Percentiles rank a stretch among this genome's conserved stretches.
Evolutionary conservation across 2,113 vertebrate species (phyloP).

Genomic region (Cheirogaleus medius): DNA sequence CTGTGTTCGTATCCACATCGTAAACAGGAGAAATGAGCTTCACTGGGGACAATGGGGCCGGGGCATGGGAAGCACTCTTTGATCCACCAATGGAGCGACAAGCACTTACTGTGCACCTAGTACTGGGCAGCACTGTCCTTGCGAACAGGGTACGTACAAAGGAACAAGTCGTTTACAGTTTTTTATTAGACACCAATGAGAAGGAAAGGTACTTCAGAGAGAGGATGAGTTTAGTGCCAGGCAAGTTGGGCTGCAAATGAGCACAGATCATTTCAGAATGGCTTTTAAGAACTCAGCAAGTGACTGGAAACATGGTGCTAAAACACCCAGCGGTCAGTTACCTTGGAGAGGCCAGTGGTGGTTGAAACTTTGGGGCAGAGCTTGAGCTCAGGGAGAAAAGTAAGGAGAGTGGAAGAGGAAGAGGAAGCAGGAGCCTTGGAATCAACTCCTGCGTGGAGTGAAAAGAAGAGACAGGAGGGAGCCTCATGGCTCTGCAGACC

Average conservation of each 20-base stretch:
- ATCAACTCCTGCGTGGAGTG: accelerated
- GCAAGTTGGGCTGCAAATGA: neutral
- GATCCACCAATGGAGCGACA: neutral
- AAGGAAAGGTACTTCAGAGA: neutral
- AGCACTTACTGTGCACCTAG: neutral
- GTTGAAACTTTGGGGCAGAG: neutral
- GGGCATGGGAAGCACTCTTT: neutral
- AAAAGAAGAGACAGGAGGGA: neutral
- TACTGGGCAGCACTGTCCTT: neutral
- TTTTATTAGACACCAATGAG: neutral
- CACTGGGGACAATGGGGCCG: neutral
- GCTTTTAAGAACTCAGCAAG: neutral
- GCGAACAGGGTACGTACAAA: neutral
- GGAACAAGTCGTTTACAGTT: neutral
- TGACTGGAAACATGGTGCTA: neutral
- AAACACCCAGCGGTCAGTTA: neutral
- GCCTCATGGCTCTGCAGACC: neutral
- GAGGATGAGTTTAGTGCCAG: neutral
- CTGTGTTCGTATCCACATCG: neutral
- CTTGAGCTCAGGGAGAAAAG: neutral
- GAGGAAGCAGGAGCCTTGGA: neutral
- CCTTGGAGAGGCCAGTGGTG: neutral
- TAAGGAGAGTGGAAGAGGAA: neutral
- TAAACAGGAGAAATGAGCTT: neutral
- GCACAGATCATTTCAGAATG: neutral